Percentiles rank a stretch among this genome's conserved stretches.
These are phyloP conservation scores for Brienomyrus longianalis DNA, from an alignment of 2,113 vertebrate genomes.

Conservation along the genomic window DNA sequence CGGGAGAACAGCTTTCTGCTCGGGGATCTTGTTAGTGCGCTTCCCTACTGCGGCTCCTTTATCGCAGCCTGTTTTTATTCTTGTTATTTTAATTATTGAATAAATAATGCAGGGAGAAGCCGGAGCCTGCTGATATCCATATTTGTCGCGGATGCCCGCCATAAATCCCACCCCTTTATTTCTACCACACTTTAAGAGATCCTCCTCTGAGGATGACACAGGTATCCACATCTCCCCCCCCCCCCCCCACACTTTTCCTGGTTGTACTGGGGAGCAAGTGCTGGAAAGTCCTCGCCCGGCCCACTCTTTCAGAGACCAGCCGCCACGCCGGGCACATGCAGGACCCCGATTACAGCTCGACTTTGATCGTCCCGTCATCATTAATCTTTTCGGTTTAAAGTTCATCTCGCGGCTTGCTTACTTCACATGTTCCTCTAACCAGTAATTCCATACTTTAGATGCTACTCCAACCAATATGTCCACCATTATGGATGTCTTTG, in stretches of 20 bases:
- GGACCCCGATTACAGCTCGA: background rate
- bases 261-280: background rate
- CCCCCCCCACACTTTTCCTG: background rate
- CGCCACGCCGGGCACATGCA: background rate
- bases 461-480: background rate
- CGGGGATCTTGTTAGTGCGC: conserved; percentile 34
- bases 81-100: conserved; percentile 33
- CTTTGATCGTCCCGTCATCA: background rate
- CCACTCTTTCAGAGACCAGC: background rate
- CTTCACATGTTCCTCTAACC: background rate
- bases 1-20: conserved; percentile 39
- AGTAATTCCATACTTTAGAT: background rate
- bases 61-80: conserved; percentile 31
- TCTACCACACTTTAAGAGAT: background rate
- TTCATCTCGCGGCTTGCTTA: background rate
- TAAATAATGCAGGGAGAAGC: conserved; percentile 17
- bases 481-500: background rate
- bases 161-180: background rate
- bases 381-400: background rate
- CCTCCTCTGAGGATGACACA: background rate
- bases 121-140: conserved; percentile 4
- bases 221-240: background rate
- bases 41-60: conserved; percentile 38
- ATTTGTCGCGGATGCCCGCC: conserved; percentile 4
- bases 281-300: background rate